Conservation (phyloP, 2,888 invertebrate genomes). For the Diarsia rubi region DNA sequence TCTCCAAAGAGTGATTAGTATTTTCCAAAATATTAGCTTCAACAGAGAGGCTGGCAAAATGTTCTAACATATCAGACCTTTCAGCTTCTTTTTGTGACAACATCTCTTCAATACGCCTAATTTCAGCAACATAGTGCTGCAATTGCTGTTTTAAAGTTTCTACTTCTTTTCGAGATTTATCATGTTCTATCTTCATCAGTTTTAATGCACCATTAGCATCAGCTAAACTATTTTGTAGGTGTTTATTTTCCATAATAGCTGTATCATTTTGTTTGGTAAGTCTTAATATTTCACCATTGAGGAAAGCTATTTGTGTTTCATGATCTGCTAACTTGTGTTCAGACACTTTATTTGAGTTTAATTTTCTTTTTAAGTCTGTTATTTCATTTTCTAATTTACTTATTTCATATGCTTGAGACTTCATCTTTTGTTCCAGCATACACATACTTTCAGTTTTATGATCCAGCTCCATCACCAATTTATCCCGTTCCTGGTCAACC, state of each 20-base stretch:
- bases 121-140: constrained; percentile 95
- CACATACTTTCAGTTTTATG: constrained; percentile 93
- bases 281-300: constrained; percentile 91
- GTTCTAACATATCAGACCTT: constrained; percentile 95
- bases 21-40: constrained; percentile 95
- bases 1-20: constrained; percentile 95
- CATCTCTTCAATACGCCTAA: constrained; percentile 94
- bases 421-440: constrained; percentile 92
- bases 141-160: constrained; percentile 94
- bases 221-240: constrained; percentile 94
- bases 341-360: constrained; percentile 82
- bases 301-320: constrained; percentile 89
- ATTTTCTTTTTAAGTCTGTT: constrained; percentile 90
- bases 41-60: constrained; percentile 94
- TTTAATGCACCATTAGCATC: constrained; percentile 92
- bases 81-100: constrained; percentile 94
- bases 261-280: constrained; percentile 91
- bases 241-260: constrained; percentile 92
- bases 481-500: constrained; percentile 94
- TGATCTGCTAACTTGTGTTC: constrained; percentile 88
- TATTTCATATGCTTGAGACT: constrained; percentile 90
- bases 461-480: constrained; percentile 92
- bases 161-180: constrained; percentile 93
- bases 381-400: constrained; percentile 89
- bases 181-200: constrained; percentile 92